Conservation (phyloP, 2,113 vertebrate genomes). For the Kryptolebias marmoratus region DNA sequence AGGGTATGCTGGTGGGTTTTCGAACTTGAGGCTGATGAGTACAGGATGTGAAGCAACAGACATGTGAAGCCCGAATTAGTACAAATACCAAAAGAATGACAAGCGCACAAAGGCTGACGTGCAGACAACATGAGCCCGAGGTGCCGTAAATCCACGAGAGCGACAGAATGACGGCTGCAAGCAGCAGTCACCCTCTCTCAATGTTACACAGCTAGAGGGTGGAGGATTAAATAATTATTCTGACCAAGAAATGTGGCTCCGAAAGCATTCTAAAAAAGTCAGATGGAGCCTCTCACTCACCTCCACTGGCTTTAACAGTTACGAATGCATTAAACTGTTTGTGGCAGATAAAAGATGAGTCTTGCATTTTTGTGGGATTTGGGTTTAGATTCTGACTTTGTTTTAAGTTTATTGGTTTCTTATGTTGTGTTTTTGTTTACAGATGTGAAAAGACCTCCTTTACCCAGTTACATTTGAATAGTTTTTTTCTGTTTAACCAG, state of each 20-base stretch:
- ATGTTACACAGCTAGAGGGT: neutral
- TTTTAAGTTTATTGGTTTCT: no score
- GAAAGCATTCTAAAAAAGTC: neutral
- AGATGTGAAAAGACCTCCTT: no score
- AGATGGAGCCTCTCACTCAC: neutral
- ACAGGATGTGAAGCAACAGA: constrained; percentile 15
- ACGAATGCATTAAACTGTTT: neutral
- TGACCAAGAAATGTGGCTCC: neutral
- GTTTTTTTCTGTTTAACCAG: no score
- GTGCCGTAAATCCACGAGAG: constrained; percentile 1
- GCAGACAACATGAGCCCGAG: constrained; percentile 18
- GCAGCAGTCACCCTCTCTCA: constrained; percentile 2
- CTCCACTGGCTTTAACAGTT: neutral
- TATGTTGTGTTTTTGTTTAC: no score
- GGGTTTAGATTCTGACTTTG: no score
- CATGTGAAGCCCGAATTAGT: neutral
- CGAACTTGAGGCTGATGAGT: constrained; percentile 16
- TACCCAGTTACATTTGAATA: no score
- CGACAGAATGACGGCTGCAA: neutral
- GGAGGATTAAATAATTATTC: neutral
- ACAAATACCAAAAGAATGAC: constrained; percentile 10
- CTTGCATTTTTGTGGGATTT: no score
- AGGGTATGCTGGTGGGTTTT: neutral
- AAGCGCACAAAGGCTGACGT: constrained; percentile 18
- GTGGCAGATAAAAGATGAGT: neutral